A percentile compares a stretch with the other conserved stretches of the same genome.
Conservation (phyloP, 1,140 invertebrate species). For the Gonioctena quinquepunctata region DNA sequence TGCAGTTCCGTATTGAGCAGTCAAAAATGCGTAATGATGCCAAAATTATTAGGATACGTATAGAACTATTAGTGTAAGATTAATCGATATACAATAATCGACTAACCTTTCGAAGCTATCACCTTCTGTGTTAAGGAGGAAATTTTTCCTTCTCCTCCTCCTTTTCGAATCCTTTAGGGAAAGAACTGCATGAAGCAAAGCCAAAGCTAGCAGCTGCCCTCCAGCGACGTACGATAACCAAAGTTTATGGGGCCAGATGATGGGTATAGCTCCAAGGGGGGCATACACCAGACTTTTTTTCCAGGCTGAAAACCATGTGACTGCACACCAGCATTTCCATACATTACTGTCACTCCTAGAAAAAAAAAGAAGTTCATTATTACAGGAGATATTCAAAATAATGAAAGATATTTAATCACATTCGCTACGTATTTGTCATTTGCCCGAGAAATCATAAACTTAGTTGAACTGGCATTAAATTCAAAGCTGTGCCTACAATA, state of each 20-base stretch:
- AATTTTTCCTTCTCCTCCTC: conserved; percentile 33
- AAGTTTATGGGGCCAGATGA: conserved; percentile 49
- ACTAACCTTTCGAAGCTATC: conserved; percentile 55
- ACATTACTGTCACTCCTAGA: conserved; percentile 46
- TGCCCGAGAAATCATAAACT: too few species aligned
- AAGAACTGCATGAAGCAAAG: conserved; percentile 44
- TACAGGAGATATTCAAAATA: too few species aligned
- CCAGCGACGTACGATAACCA: conserved; percentile 52
- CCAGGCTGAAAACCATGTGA: conserved; percentile 46
- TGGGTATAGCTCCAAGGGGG: conserved; percentile 43
- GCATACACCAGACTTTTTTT: conserved; percentile 49
- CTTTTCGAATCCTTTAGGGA: conserved; percentile 38
- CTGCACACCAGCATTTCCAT: conserved; percentile 44
- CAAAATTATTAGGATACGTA: too few species aligned
- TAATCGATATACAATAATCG: too few species aligned
- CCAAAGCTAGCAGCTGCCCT: conserved; percentile 43
- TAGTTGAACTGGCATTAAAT: too few species aligned
- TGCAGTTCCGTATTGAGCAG: too few species aligned
- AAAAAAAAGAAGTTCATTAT: too few species aligned
- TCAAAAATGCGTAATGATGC: too few species aligned
- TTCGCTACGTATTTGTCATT: too few species aligned
- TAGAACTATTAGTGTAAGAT: too few species aligned
- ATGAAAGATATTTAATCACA: too few species aligned
- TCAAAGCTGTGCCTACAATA: too few species aligned
- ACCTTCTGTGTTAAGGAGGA: conserved; percentile 42